Base-by-base conservation (phyloP, 64 coral and sea anemone genomes). In the Catalaphyllia jardinei region DNA sequence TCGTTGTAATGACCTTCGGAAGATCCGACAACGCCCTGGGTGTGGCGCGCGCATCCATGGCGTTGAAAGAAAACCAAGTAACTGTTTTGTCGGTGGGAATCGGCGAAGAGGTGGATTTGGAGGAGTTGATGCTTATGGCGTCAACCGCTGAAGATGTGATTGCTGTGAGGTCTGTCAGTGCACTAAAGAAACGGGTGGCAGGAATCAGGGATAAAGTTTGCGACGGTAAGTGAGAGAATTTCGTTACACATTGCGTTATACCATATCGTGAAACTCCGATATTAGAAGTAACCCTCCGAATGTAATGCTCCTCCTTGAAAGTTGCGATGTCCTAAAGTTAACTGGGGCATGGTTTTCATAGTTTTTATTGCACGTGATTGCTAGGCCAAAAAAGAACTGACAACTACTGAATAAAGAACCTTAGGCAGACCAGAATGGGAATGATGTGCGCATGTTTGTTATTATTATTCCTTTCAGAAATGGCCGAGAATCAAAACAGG, bases 171-270 rank as follows among this genome's bases (percentile, higher is more conserved):
- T 80, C 85, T 13, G 88, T 93, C 65, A 79, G 52, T 78, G 76
- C 55, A 29, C 65, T 93, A 42, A 73, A 77, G 86, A 93, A 79
- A 35, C 49, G 52, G 62, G 83, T 88, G 27, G 63, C 22, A n/a
- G 22, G 35, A 87, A 88, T 93, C 77, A 88, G 52, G 52, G 76
- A 93, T 39, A 93, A 82, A 52, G 75, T 93, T 7, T 93, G 91
- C 64, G 91, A 88, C 49, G 91, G 91, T 93, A 29, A 61, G 67
- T 84, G 10, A 42, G 2, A 11, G n/a, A 15, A 10, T 78, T 29
- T 2, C 11, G 65, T 69, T 69, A 69, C 20, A 67, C 52, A 55
- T 55, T 55, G 52, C 52, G 52, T 55, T 55, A 55, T 9, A 11
- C 8, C 52, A 55, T 9, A 11, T 9, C 13, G 52, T 9, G 10